Evolutionary conservation across 1,140 invertebrate species (phyloP), one percentile per base, ranked within the genome.

Genomic region (Drosophila athabasca): DNA sequence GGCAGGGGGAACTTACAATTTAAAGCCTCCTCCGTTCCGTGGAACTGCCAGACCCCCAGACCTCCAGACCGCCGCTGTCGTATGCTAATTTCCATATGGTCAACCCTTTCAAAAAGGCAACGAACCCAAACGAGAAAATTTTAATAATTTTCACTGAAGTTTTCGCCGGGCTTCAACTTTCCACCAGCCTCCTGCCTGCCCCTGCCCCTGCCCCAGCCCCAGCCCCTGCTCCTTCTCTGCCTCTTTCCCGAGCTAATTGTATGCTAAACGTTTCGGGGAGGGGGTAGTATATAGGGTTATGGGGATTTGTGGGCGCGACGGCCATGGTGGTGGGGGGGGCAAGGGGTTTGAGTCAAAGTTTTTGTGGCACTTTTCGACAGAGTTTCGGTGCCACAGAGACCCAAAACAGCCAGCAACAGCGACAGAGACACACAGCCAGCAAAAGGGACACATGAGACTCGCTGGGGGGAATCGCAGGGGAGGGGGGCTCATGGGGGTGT

Each of bases 21-120:
- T 75, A 75, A 83, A 83, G 44, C 52, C 46, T 58, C 24, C 35
- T n/a, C 46, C 50, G 43, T n/a, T 41, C 11, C 41, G 1, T 24
- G 46, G 13, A 3, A 29, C 19, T 54, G 49, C 51, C 73, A 68
- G 51, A 22, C 7, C 24, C 17, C 19, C 17, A 13, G 7, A 29
- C 19, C 61, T 35, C 51, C 73, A 19, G 17, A 19, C 17, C 17
- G 17, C 17, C 17, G 17, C 73, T 89, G 78, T 89, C 84, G 84
- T 89, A 89, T 89, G 79, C 84, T 89, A 89, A 89, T 89, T 89
- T 89, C 73, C 84, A 89, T 89, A 89, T 89, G 84, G 84, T 84
- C 84, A 89, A 79, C 84, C 84, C 79, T 88, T 88, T 88, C 31
- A 50, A 52, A 53, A 52, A 62, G 75, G 55, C 79, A 74, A 68